Conservation (phyloP, 2,888 invertebrate genomes). For the Mythimna loreyi region DNA sequence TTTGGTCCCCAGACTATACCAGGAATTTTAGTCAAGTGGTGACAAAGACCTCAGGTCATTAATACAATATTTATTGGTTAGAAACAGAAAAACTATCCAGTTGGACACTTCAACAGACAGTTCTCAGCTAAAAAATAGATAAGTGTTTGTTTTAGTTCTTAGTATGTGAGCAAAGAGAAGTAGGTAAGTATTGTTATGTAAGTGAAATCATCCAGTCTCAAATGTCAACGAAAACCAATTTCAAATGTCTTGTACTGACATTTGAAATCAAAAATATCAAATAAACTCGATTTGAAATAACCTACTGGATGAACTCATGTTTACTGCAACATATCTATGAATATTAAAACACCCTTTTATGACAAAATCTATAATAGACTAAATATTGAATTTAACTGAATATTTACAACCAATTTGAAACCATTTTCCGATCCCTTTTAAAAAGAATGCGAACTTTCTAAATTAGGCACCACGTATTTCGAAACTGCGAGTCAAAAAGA, state of each 20-base stretch:
- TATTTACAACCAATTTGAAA: slow-evolving; percentile 52
- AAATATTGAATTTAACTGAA: slow-evolving; percentile 42
- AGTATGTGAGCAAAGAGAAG: not conserved
- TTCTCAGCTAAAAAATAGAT: not conserved
- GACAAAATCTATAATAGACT: not conserved
- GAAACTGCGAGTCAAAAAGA: slow-evolving; percentile 55
- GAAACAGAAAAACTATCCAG: no score
- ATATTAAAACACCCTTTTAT: slow-evolving; percentile 12
- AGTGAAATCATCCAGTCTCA: slow-evolving; percentile 15
- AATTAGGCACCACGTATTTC: slow-evolving; percentile 59
- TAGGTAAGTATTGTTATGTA: slow-evolving; percentile 6
- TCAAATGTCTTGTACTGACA: slow-evolving; percentile 48
- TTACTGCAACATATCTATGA: slow-evolving; percentile 4
- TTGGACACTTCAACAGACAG: no score
- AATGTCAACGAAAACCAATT: slow-evolving; percentile 48
- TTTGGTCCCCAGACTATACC: no score
- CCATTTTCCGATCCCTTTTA: slow-evolving; percentile 47
- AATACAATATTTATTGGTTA: no score
- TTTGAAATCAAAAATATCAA: slow-evolving; percentile 46
- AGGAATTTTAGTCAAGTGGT: no score
- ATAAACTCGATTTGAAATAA: slow-evolving; percentile 49
- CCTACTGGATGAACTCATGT: slow-evolving; percentile 6
- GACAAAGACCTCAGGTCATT: no score
- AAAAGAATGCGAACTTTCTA: slow-evolving; percentile 52
- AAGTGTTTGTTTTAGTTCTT: slow-evolving; percentile 16